Conservation (phyloP, 2,113 vertebrate genomes). For the Mesitornis unicolor region DNA sequence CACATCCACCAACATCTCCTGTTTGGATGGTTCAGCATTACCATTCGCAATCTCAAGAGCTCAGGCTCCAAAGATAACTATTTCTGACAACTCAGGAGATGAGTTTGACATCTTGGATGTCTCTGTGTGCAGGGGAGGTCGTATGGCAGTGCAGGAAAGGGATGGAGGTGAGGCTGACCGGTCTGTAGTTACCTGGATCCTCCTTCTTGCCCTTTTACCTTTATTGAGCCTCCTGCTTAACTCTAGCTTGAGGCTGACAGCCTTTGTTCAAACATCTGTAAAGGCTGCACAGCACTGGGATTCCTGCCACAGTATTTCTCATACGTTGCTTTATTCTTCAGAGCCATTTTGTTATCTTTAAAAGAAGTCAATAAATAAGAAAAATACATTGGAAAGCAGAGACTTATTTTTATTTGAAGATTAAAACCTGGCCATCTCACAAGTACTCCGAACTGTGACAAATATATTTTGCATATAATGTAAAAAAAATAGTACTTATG, state of each 20-base stretch:
- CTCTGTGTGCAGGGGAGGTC: neutral
- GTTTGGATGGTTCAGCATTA: conserved; percentile 20
- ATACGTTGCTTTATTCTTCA: neutral
- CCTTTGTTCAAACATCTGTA: neutral
- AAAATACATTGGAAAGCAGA: neutral
- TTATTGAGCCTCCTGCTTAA: neutral
- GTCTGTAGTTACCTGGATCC: no score
- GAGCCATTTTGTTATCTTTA: neutral
- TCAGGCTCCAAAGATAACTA: neutral
- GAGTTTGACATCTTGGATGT: neutral
- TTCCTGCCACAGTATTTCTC: neutral
- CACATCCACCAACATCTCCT: no score
- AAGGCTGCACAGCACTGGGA: neutral
- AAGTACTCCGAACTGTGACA: neutral
- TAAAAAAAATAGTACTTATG: neutral
- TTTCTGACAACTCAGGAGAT: neutral
- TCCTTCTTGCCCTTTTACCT: no score
- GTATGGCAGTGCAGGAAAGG: neutral
- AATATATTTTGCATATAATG: neutral
- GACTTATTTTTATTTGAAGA: neutral
- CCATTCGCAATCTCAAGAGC: neutral
- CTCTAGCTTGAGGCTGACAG: neutral
- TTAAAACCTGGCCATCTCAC: neutral
- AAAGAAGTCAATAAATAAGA: neutral
- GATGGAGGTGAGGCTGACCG: no score